phyloP scores from a whole-genome alignment of 2,797 vertebrate species.

The Aplochiton taeniatus region DNA sequence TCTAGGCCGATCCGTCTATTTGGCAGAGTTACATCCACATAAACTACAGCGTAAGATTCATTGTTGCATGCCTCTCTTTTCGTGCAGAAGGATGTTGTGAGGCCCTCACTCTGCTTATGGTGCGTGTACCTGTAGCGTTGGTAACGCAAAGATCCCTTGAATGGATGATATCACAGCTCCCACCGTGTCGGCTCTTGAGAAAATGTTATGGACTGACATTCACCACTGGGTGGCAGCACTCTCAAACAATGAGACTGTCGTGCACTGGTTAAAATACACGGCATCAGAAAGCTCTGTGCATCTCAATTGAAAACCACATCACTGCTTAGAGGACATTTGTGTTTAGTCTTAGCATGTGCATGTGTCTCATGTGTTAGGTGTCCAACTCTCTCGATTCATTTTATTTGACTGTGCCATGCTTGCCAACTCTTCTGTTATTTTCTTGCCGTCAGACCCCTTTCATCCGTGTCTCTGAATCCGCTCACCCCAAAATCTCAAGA shows the following conservation, averaged over 20 bases:
- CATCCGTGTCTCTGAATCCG: slow-evolving; percentile 39
- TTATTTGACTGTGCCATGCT: no score
- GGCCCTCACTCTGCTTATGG: no score
- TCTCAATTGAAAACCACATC: no score
- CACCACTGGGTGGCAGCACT: slow-evolving; percentile 61
- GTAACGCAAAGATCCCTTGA: no score
- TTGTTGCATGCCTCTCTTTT: no score
- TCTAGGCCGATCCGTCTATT: background rate
- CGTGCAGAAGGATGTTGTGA: no score
- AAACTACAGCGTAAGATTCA: no score
- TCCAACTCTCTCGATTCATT: no score
- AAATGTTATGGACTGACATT: background rate
- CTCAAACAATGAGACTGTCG: slow-evolving; percentile 31
- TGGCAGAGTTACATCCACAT: background rate
- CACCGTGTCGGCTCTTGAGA: background rate
- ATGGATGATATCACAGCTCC: no score
- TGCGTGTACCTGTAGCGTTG: no score
- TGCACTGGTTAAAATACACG: background rate
- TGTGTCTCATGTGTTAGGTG: no score
- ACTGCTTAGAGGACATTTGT: background rate
- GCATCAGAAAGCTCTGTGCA: no score
- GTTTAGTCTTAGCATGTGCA: background rate
- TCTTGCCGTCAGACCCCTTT: slow-evolving; percentile 4
- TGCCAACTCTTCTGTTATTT: background rate
- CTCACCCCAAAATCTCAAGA: slow-evolving; percentile 39